phyloP scores from a whole-genome alignment of 2,113 vertebrate species.

The Chauna torquata region DNA sequence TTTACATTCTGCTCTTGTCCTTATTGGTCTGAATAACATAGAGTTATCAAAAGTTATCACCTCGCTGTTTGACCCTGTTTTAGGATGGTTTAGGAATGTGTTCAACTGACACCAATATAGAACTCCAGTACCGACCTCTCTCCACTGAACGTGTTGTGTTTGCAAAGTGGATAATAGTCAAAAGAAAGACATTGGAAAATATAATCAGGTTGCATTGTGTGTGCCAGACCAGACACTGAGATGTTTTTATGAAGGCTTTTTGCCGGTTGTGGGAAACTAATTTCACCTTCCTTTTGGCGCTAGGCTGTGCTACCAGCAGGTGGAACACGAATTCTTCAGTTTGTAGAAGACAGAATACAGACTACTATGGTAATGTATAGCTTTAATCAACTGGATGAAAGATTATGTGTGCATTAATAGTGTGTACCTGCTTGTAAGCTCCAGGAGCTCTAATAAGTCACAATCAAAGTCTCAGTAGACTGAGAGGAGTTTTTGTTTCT shows the following conservation, averaged over 20 bases:
- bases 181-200: not conserved
- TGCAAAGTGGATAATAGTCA: not conserved
- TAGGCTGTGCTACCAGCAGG: constrained; percentile 63
- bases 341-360: constrained; percentile 81
- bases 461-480: no score
- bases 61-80: not conserved
- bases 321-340: constrained; percentile 73
- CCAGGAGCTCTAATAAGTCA: not conserved
- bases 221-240: not conserved
- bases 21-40: not conserved
- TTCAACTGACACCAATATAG: not conserved
- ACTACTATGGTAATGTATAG: constrained; percentile 80
- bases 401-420: not conserved
- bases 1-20: not conserved
- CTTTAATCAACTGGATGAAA: not conserved
- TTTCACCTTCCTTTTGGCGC: not conserved
- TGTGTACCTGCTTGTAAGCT: not conserved
- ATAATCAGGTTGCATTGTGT: rapidly evolving
- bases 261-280: not conserved
- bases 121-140: not conserved
- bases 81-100: not conserved
- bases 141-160: not conserved
- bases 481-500: not conserved
- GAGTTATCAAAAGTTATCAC: not conserved
- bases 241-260: not conserved